phyloP scores from a whole-genome alignment of 1,140 invertebrate species.

The Atta colombica region DNA sequence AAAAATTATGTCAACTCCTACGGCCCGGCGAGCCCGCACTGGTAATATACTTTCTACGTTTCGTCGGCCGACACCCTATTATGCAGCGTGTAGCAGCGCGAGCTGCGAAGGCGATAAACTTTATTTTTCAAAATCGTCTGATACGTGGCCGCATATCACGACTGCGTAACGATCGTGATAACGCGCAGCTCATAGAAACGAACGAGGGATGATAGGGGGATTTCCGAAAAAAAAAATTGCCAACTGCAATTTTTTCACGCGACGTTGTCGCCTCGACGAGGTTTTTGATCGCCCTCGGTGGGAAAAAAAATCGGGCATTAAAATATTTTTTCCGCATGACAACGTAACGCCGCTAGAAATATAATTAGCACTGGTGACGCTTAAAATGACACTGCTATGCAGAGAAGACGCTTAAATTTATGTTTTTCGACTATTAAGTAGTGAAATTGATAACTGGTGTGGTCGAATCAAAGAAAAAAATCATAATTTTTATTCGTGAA shows the following conservation, averaged over 20 bases:
- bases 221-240: slow-evolving; percentile 62
- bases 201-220: slow-evolving; percentile 68
- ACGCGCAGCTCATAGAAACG: slow-evolving; percentile 74
- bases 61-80: slow-evolving; percentile 69
- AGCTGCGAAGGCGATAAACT: slow-evolving; percentile 74
- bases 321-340: slow-evolving; percentile 53
- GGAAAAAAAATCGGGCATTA: slow-evolving; percentile 58
- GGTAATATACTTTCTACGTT: slow-evolving; percentile 74
- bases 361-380: slow-evolving; percentile 63
- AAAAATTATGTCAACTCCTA: slow-evolving; percentile 76
- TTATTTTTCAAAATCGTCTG: slow-evolving; percentile 77
- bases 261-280: slow-evolving; percentile 35
- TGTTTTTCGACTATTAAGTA: neutral
- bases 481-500: neutral
- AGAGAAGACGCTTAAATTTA: neutral
- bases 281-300: slow-evolving; percentile 57
- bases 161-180: slow-evolving; percentile 74
- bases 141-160: slow-evolving; percentile 55
- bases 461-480: neutral
- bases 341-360: slow-evolving; percentile 25
- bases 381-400: neutral
- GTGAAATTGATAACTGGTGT: neutral
- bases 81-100: slow-evolving; percentile 59
- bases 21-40: slow-evolving; percentile 47
- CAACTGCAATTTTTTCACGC: slow-evolving; percentile 66